Conservation (phyloP, 1,140 invertebrate species). For the Odontomachus brunneus region DNA sequence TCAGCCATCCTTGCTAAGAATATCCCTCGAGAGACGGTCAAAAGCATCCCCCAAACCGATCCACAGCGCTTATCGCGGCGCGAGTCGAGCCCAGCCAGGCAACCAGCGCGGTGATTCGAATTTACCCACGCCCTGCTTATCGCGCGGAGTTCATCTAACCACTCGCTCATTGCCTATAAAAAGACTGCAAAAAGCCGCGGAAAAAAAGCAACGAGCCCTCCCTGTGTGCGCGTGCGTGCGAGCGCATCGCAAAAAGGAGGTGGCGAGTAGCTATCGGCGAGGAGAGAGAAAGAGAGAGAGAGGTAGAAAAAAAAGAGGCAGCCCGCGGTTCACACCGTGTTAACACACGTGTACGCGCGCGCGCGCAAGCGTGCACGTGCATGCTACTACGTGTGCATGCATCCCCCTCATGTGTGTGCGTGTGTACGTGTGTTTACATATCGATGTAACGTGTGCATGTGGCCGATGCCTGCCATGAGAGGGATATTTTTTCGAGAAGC, state of each 20-base stretch:
- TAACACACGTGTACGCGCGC: constrained; percentile 27
- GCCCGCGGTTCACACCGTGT: constrained; percentile 50
- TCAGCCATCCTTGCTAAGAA: neutral
- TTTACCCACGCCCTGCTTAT: constrained; percentile 64
- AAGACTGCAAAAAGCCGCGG: constrained; percentile 66
- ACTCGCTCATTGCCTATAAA: constrained; percentile 69
- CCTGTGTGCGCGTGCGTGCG: constrained; percentile 48
- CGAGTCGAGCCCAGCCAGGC: constrained; percentile 31
- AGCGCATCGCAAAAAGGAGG: constrained; percentile 54
- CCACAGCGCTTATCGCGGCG: constrained; percentile 21
- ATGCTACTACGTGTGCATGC: no score
- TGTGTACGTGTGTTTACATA: constrained; percentile 50
- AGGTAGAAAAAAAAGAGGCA: constrained; percentile 50
- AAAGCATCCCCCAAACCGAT: constrained; percentile 44
- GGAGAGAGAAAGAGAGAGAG: constrained; percentile 28
- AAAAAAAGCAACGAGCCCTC: constrained; percentile 58
- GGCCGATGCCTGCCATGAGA: constrained; percentile 47
- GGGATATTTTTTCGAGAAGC: constrained; percentile 72
- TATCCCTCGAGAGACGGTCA: constrained; percentile 17
- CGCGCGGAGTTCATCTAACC: constrained; percentile 69
- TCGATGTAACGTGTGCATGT: constrained; percentile 63
- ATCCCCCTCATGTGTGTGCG: neutral
- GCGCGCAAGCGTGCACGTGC: no score
- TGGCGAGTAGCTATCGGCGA: constrained; percentile 30
- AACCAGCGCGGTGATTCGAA: constrained; percentile 56